phyloP scores from a whole-genome alignment of 2,888 invertebrate genomes.

The Drosophila leonis region DNA sequence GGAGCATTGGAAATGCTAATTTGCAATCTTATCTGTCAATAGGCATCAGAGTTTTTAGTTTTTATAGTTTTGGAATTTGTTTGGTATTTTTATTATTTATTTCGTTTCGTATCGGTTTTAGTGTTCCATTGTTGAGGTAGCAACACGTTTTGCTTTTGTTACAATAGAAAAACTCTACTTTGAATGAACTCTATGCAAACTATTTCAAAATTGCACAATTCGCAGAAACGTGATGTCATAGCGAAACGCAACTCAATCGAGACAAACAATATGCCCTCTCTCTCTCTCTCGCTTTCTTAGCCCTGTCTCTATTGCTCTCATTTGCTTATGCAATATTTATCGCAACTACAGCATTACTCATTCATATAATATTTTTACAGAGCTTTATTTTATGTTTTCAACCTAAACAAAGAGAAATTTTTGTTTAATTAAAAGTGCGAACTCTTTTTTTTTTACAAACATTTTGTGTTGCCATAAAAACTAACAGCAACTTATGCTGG shows the following conservation, averaged over 20 bases:
- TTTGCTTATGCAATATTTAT: conserved; percentile 36
- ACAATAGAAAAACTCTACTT: background rate
- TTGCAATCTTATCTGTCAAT: conserved; percentile 34
- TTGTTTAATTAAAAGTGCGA: conserved; percentile 39
- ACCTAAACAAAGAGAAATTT: conserved; percentile 32
- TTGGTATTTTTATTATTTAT: conserved; percentile 6
- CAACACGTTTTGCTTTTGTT: conserved; percentile 14
- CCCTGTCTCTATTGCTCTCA: background rate
- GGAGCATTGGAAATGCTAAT: conserved; percentile 1
- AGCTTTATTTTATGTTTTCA: conserved; percentile 2
- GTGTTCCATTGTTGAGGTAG: conserved; percentile 40
- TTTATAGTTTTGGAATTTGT: conserved; percentile 8
- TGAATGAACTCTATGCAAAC: conserved; percentile 2
- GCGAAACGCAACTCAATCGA: conserved; percentile 31
- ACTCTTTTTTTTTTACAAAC: conserved; percentile 26
- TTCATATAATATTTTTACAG: conserved; percentile 21
- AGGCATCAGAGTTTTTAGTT: conserved; percentile 25
- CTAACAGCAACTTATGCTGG: conserved; percentile 11
- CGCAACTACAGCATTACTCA: conserved; percentile 13
- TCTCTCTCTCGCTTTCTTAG: background rate
- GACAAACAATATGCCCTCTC: conserved; percentile 3
- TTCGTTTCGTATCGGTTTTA: too few relatives aligned
- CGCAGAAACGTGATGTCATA: conserved; percentile 50
- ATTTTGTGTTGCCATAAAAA: conserved; percentile 24
- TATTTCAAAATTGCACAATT: conserved; percentile 36